Evolutionary conservation across 2,113 vertebrate species (phyloP), one percentile per base, ranked within the genome.

Genomic region (Amazona guildingii): DNA sequence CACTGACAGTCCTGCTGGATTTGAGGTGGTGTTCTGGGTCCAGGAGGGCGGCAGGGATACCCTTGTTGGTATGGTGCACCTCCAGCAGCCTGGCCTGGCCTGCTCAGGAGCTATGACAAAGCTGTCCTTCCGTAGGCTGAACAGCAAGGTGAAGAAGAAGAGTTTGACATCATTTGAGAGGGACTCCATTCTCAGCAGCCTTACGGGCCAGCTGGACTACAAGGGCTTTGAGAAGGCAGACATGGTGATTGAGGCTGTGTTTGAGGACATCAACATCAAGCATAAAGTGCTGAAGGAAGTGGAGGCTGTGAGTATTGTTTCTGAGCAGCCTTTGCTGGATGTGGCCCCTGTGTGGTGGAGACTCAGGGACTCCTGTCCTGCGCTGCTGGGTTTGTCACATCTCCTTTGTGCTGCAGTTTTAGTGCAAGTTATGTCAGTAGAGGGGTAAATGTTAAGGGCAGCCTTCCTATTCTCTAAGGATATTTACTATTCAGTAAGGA

Each of bases 191-290:
- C 97, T 99, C 86, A 99, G 99, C 94, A 98, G 97, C 92, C 70
- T 99, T 96, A 97, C 91, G 0, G 97, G 98, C 19, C 98, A 99
- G 97, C 97, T 99, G 66, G 98, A 99, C 82, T 99, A 99, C 97
- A 97, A 94, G 33, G 98, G 98, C 84, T 99, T 99, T 81, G 98
- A 99, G 54, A 98, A 98, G 67, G 98, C 98, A 0, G 99, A 99
- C 97, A 99, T 99, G 98, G 98, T 99, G 78, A 99, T 99, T 2
- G 99, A 99, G 97, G 99, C 99, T 1, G 99, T 99, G 77, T 99
- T 99, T 16, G 99, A 99, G 94, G 99, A 99, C 96, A 96, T 99
- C 18, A 97, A 77, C 51, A 93, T 99, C 95, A 99, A 99, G 81
- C 99, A 99, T 92, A 98, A 97, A 86, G 99, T 99, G 83, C 86